These are phyloP conservation scores for Gallinago stenura DNA, from an alignment of 2,797 vertebrate species.

Conservation along the genomic window DNA sequence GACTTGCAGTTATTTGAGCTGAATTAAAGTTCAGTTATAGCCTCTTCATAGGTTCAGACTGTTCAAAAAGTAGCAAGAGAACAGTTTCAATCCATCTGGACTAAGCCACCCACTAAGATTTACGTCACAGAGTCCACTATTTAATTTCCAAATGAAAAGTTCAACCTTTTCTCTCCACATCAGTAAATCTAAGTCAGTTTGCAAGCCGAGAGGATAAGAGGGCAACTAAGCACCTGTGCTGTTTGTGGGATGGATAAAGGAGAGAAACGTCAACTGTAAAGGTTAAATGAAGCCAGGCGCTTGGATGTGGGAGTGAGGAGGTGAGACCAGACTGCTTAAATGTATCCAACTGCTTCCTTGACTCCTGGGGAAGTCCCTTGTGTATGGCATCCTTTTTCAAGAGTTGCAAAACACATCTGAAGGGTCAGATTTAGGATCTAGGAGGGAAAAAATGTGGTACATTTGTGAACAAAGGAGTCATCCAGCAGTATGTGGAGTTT, in stretches of 20 bases:
- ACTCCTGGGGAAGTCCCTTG: not conserved
- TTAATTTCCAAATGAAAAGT: slow-evolving; percentile 49
- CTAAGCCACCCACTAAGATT: slow-evolving; percentile 51
- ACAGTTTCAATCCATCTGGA: slow-evolving; percentile 20
- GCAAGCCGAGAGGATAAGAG: slow-evolving; percentile 42
- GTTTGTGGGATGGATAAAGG: slow-evolving; percentile 2
- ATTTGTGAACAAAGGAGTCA: not conserved
- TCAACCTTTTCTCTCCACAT: slow-evolving; percentile 17
- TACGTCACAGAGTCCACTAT: slow-evolving; percentile 42
- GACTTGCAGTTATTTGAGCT: slow-evolving; percentile 1
- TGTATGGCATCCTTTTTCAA: not conserved
- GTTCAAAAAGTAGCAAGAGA: slow-evolving; percentile 29
- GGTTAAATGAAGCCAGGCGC: slow-evolving; percentile 58
- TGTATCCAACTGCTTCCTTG: not conserved
- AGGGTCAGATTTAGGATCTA: not conserved
- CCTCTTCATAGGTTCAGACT: not conserved
- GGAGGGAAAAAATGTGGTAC: not conserved
- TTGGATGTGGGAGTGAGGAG: not conserved
- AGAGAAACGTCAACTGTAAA: slow-evolving; percentile 45
- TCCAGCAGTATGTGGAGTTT: not conserved
- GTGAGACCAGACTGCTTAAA: not conserved
- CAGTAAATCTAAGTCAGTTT: slow-evolving; percentile 51
- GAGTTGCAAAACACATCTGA: not conserved
- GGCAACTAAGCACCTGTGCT: slow-evolving; percentile 51
- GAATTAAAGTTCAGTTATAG: not conserved